Conservation (phyloP, 2,797 vertebrate genomes). For the Glossophaga mutica region DNA sequence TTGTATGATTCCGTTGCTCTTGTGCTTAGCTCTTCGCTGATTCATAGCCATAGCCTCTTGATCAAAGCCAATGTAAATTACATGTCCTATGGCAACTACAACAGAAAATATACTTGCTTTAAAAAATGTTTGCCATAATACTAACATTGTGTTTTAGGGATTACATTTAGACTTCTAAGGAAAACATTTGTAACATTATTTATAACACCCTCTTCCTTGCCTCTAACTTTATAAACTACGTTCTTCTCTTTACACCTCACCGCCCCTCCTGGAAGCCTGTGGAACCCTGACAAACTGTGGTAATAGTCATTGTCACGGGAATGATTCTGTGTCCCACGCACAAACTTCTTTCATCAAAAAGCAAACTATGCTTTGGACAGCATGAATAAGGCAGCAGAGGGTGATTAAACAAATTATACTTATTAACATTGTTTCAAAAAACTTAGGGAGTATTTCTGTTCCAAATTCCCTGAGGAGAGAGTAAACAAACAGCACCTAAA, state of each 20-base stretch:
- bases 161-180: conserved; percentile 41
- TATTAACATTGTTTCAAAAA: not conserved
- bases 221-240: not conserved
- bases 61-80: conserved; percentile 38
- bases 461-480: not conserved
- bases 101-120: not conserved
- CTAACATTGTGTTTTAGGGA: not conserved
- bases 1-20: not conserved
- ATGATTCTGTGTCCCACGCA: not conserved
- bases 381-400: not conserved
- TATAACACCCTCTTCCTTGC: not conserved
- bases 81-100: not conserved
- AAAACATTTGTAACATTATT: conserved; percentile 27
- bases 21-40: not conserved
- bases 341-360: not conserved
- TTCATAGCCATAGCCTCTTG: not conserved
- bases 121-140: not conserved
- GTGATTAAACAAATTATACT: not conserved
- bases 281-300: not conserved
- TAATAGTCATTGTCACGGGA: not conserved
- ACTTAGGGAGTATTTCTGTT: not conserved
- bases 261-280: not conserved
- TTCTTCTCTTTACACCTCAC: not conserved
- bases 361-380: not conserved
- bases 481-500: not conserved